Percentiles rank a stretch among this genome's conserved stretches.
These are phyloP conservation scores for Spinibarbus caldwelli DNA, from an alignment of 2,797 vertebrate species.

Conservation along the genomic window DNA sequence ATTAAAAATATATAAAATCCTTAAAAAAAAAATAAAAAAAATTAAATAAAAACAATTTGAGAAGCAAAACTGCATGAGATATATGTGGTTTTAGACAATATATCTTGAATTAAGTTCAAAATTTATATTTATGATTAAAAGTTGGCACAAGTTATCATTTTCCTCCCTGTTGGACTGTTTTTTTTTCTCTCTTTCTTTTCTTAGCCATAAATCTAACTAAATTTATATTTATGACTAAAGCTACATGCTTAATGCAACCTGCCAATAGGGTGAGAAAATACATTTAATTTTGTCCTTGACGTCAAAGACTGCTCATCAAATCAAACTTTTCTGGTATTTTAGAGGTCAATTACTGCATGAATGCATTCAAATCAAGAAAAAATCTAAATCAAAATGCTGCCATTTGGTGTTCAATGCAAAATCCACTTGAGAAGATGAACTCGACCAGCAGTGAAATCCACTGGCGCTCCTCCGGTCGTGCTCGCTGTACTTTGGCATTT, in stretches of 20 bases:
- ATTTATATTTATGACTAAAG: neutral
- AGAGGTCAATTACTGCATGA: neutral
- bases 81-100: neutral
- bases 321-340: neutral
- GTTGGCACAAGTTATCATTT: too few relatives aligned
- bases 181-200: neutral
- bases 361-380: neutral
- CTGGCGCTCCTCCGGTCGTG: too few relatives aligned
- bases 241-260: neutral
- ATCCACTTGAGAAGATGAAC: neutral
- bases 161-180: neutral
- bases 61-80: too few relatives aligned
- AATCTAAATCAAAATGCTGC: neutral
- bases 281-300: neutral
- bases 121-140: too few relatives aligned
- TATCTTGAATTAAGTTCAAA: too few relatives aligned
- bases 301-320: neutral
- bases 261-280: too few relatives aligned
- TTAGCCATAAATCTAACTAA: neutral
- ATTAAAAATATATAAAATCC: neutral
- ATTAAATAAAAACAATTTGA: too few relatives aligned
- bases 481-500: neutral
- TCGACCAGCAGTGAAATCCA: neutral
- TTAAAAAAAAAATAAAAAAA: too few relatives aligned
- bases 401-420: neutral